A percentile compares a stretch with the other conserved stretches of the same genome.
Conservation (phyloP, 2,113 vertebrate genomes). For the Cepphus grylle region DNA sequence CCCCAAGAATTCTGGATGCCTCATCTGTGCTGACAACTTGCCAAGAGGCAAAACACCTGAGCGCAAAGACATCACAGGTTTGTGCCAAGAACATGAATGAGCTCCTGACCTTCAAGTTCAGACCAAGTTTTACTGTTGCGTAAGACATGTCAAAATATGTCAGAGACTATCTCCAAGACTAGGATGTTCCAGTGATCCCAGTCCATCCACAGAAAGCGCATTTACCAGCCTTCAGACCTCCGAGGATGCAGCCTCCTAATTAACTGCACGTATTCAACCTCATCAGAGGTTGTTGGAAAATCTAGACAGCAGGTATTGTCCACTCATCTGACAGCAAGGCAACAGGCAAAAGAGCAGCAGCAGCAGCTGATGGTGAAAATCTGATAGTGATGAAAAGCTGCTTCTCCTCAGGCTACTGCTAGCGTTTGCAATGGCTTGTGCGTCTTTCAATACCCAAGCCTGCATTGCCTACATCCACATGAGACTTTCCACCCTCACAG, state of each 20-base stretch:
- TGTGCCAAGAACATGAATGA: not conserved
- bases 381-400: not conserved
- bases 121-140: not conserved
- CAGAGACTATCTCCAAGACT: not conserved
- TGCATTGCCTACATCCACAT: not conserved
- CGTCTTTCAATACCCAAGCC: not conserved
- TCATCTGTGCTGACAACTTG: not conserved
- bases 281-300: not conserved
- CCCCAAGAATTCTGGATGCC: not conserved
- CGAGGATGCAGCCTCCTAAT: not conserved
- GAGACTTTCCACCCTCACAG: not conserved
- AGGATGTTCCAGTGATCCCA: not conserved
- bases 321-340: not conserved
- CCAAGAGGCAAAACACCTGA: not conserved
- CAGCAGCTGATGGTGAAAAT: not conserved
- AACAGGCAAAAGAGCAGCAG: not conserved
- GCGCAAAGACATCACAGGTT: not conserved
- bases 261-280: accelerated
- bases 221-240: not conserved
- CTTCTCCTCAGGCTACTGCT: not conserved
- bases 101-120: not conserved
- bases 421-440: accelerated
- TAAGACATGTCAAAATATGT: not conserved
- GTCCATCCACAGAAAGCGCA: not conserved
- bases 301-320: not conserved